Evolutionary conservation across 2,797 vertebrate genomes (phyloP).

Genomic region (Falco novaeseelandiae): DNA sequence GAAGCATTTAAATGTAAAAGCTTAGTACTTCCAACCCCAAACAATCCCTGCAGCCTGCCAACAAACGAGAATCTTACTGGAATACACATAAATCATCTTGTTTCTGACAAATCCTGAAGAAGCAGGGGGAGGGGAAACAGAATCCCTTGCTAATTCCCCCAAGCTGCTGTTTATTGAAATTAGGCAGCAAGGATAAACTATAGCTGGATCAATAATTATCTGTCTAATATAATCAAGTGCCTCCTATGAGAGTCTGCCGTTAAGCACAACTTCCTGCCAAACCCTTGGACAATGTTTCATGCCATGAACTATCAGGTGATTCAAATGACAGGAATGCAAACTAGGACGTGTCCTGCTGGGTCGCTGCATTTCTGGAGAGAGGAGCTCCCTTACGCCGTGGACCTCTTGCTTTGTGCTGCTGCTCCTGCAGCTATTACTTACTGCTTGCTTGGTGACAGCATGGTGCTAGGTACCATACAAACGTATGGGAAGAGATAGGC

Average conservation of each 20-base stretch:
- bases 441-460: rapidly evolving
- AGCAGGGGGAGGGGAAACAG: conserved; percentile 35
- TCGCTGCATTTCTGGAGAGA: rapidly evolving
- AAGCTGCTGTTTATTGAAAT: conserved; percentile 82
- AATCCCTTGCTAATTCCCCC: conserved; percentile 75
- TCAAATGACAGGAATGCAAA: background rate
- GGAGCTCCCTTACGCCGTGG: background rate
- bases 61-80: conserved; percentile 70
- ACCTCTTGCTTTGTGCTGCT: background rate
- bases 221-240: conserved; percentile 80
- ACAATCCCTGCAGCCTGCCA: conserved; percentile 38
- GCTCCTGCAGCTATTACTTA: rapidly evolving
- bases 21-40: conserved; percentile 1
- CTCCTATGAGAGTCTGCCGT: conserved; percentile 34
- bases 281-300: background rate
- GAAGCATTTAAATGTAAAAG: conserved; percentile 38
- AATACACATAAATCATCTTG: conserved; percentile 77
- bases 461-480: rapidly evolving
- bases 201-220: conserved; percentile 73
- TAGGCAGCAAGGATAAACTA: conserved; percentile 76
- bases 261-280: conserved; percentile 34
- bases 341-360: background rate
- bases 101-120: conserved; percentile 72
- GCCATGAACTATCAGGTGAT: background rate
- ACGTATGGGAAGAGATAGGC: rapidly evolving